Base-by-base conservation (phyloP, 1,140 invertebrate species). In the Drosophila gunungcola region DNA sequence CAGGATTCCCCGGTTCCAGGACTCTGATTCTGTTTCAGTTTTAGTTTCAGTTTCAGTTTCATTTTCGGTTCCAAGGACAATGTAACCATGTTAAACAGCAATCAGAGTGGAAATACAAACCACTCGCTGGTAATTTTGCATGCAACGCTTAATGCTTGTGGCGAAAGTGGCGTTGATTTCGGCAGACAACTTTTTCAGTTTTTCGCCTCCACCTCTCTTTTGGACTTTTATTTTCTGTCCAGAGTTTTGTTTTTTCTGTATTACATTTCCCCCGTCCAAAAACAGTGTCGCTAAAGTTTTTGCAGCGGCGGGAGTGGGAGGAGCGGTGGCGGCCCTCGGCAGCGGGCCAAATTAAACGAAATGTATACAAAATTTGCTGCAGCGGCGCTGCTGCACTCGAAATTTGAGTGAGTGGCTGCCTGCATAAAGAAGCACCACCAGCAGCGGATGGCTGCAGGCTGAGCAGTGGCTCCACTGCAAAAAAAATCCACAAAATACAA, bases 81-180 rank as follows among this genome's bases (percentile, higher is more conserved):
- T 90, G 73, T 90, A 89, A 89, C 84, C 85, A 90, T 89, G 84
- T 89, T 89, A 90, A 89, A 90, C 85, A 89, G 79, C 84, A 89
- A 89, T 90, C 80, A 90, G 84, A 89, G 85, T 89, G 84, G 84
- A 89, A 89, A 89, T 89, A 84, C 84, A 88, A 88, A 84, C 84
- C 85, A 89, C 84, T 89, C 67, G 83, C 67, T 88, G 83, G 85
- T 90, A 89, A 89, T 89, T 89, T 90, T 89, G 84, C 84, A 89
- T 89, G 84, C 84, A 89, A 84, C 85, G 77, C 80, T 89, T 89
- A 89, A 89, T 89, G 85, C 76, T 76, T 84, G 83, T 88, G 83
- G 83, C 83, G 78, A 88, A 83, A 89, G 83, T 89, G 83, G 79
- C 83, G 84, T 86, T 89, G 83, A 88, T 88, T 88, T 88, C 52